phyloP scores from a whole-genome alignment of 2,113 vertebrate genomes.

The Pygathrix nemaeus region DNA sequence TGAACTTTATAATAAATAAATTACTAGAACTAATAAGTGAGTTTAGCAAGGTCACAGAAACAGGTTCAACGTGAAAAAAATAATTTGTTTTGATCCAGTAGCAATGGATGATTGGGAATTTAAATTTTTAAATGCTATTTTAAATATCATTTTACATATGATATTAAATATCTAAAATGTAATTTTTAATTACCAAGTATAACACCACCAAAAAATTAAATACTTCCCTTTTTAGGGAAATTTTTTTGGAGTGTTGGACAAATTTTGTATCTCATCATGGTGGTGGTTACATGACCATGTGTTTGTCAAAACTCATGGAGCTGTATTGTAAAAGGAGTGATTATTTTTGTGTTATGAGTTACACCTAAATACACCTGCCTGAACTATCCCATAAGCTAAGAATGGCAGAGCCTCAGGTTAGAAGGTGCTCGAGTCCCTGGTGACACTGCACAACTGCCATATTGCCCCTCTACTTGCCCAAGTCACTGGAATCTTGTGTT shows the following conservation, averaged over 20 bases:
- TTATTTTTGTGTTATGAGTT: background rate
- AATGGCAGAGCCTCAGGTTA: background rate
- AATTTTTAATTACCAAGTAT: too few relatives aligned
- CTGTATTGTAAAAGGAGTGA: background rate
- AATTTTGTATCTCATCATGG: background rate
- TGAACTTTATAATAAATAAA: background rate
- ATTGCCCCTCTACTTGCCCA: background rate
- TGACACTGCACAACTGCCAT: background rate
- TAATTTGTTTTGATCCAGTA: background rate
- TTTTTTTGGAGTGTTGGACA: background rate
- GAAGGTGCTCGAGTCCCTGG: background rate
- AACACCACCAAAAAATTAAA: background rate
- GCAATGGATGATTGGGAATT: background rate
- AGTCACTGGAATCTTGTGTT: background rate
- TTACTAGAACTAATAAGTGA: background rate
- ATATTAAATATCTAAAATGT: background rate
- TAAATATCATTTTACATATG: too few relatives aligned
- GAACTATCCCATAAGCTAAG: background rate
- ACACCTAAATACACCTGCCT: background rate
- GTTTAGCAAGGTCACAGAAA: background rate
- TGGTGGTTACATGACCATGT: background rate
- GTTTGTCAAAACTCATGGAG: background rate
- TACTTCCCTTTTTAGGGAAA: too few relatives aligned
- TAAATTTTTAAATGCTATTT: background rate
- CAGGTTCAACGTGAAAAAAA: background rate